These are phyloP conservation scores for Canis aureus DNA, from an alignment of 2,113 vertebrate species.

Conservation along the genomic window DNA sequence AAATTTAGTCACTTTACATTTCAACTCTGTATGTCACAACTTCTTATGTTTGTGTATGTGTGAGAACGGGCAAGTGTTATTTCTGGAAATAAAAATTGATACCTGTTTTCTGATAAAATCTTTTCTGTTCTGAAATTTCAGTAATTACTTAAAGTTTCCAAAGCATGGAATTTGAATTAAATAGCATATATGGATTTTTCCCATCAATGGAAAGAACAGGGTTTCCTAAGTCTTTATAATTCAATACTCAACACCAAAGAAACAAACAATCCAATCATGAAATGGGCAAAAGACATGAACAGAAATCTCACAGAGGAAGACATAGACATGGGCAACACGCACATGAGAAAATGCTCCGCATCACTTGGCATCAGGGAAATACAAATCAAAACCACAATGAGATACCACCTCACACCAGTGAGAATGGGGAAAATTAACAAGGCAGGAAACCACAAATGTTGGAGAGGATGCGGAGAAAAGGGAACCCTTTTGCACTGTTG, in stretches of 20 bases:
- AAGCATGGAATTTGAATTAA: not conserved
- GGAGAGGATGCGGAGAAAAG: too few species aligned
- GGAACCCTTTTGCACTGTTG: too few species aligned
- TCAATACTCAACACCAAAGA: not conserved
- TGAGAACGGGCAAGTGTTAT: not conserved
- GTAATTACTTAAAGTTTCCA: not conserved
- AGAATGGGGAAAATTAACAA: too few species aligned
- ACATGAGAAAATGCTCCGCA: too few species aligned
- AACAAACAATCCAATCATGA: too few species aligned
- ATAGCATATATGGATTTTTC: not conserved
- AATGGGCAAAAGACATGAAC: too few species aligned
- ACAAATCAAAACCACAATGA: too few species aligned
- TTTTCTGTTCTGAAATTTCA: slow-evolving; percentile 23
- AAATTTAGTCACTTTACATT: slow-evolving; percentile 19
- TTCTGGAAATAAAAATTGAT: slow-evolving; percentile 36
- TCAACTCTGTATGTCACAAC: not conserved
- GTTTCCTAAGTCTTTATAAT: not conserved
- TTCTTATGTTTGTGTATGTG: not conserved
- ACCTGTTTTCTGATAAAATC: not conserved
- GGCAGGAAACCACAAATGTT: too few species aligned
- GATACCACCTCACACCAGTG: too few species aligned
- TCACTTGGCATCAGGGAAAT: too few species aligned
- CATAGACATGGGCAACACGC: too few species aligned
- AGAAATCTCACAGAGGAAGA: too few species aligned
- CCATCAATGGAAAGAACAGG: not conserved